Evolutionary conservation across 1,140 invertebrate species (phyloP), one percentile per base, ranked within the genome.

Genomic region (Oppia nitens): DNA sequence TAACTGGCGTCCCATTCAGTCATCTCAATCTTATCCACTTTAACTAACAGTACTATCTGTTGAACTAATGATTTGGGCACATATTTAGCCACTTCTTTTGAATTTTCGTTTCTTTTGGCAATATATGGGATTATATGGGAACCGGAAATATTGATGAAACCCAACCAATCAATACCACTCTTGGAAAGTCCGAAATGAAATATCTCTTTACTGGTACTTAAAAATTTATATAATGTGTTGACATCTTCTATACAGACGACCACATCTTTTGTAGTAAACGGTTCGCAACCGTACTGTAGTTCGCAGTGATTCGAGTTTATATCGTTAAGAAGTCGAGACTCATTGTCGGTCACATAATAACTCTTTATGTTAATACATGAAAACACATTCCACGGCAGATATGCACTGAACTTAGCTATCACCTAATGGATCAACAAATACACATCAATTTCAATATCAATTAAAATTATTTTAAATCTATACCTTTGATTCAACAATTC

Each of bases 291-390:
- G 72, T 87, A 96, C 64, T 88, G 82, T 62, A 50, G 27, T 57
- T 92, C 89, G 76, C 89, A 92, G 68, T 96, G 92, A 70, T 83
- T 84, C 28, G 79, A 74, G 73, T 95, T 97, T 61, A 96, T 93
- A 71, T 95, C 90, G 69, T 90, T 92, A 25, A 95, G 77, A 17
- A 95, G 75, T 61, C 85, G 82, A 50, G 86, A 83, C 74, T 96
- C 91, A 2, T 82, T 79, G 62, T 88, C 84, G 4, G 88, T 94
- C 57, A 94, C 90, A 69, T 87, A 94, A 70, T 91, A 91, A 74
- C 87, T 91, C 59, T 85, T 79, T 55, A 96, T 87, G 69, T 84
- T 87, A 1, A 87, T 89, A 70, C 87, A 91, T 27, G 66, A 69
- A 63, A 70, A 70, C 17, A 72, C 66, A 53, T 67, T 66, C 40